These are phyloP conservation scores for Epiperipatus broadwayi DNA, from an alignment of 2,888 invertebrate genomes.

Conservation along the genomic window DNA sequence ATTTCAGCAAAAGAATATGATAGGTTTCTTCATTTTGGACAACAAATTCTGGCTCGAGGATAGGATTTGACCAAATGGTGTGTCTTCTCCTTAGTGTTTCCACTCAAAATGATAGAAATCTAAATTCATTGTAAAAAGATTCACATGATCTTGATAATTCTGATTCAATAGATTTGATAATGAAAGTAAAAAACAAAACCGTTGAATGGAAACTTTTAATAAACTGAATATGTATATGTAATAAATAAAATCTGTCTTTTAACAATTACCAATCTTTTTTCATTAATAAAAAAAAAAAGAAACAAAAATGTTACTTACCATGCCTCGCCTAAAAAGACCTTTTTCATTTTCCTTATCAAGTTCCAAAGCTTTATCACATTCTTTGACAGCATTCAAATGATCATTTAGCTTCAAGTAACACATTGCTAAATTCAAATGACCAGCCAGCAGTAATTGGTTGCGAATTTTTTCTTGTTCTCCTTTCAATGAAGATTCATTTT, in stretches of 20 bases:
- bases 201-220: background rate
- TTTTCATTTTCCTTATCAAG: constrained; percentile 60
- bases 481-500: constrained; percentile 34
- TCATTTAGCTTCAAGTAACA: constrained; percentile 57
- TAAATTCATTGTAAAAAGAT: no score
- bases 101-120: no score
- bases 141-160: no score
- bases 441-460: constrained; percentile 42
- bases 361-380: constrained; percentile 55
- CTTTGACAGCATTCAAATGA: constrained; percentile 45
- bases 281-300: background rate
- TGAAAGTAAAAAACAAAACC: background rate
- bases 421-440: constrained; percentile 58
- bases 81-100: no score
- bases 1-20: no score
- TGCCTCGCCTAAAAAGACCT: constrained; percentile 67
- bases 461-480: constrained; percentile 29
- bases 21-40: no score
- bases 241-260: constrained; percentile 6
- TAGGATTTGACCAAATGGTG: no score
- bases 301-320: constrained; percentile 28
- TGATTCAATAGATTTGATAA: background rate
- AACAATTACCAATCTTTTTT: background rate
- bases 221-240: no score
- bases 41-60: no score